Percentiles rank a stretch among this genome's conserved stretches.
phyloP scores from a whole-genome alignment of 1,140 invertebrate species.

The Pseudomyrmex pallidus region DNA sequence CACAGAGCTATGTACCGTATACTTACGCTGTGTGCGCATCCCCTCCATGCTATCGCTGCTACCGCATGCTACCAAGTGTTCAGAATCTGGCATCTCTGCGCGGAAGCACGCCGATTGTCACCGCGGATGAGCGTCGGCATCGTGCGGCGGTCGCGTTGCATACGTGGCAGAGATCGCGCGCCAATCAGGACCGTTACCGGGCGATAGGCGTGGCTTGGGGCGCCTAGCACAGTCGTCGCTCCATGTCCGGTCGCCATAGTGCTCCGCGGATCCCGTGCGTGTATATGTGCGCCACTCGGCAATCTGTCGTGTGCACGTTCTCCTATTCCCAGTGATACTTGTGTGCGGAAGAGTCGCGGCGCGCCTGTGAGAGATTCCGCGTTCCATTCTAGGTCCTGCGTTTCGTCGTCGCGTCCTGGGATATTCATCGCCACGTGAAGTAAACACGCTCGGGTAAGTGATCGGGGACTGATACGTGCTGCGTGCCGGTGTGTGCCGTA shows the following conservation, averaged over 20 bases:
- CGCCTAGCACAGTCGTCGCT: conserved; percentile 58
- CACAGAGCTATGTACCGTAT: too few relatives aligned
- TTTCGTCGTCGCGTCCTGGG: neutral
- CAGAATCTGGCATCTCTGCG: too few relatives aligned
- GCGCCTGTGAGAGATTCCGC: too few relatives aligned
- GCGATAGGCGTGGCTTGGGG: conserved; percentile 79
- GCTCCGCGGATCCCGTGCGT: conserved; percentile 67
- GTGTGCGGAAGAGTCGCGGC: too few relatives aligned
- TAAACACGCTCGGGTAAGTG: conserved; percentile 48
- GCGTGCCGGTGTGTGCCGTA: conserved; percentile 26
- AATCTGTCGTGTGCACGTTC: conserved; percentile 45
- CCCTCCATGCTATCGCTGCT: too few relatives aligned
- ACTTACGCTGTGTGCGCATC: too few relatives aligned
- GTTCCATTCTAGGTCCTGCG: neutral
- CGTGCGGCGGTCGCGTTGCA: conserved; percentile 63
- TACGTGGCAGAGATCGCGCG: conserved; percentile 75
- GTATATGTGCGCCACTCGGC: conserved; percentile 14
- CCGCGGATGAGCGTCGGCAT: conserved; percentile 14
- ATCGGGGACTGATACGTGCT: conserved; percentile 11
- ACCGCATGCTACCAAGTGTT: too few relatives aligned
- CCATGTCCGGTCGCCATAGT: conserved; percentile 76
- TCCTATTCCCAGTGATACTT: neutral
- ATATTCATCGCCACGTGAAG: conserved; percentile 11
- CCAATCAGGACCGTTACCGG: conserved; percentile 73
- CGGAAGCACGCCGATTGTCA: neutral